These are phyloP conservation scores for Drosophila littoralis DNA, from an alignment of 1,140 invertebrate genomes.

Conservation along the genomic window DNA sequence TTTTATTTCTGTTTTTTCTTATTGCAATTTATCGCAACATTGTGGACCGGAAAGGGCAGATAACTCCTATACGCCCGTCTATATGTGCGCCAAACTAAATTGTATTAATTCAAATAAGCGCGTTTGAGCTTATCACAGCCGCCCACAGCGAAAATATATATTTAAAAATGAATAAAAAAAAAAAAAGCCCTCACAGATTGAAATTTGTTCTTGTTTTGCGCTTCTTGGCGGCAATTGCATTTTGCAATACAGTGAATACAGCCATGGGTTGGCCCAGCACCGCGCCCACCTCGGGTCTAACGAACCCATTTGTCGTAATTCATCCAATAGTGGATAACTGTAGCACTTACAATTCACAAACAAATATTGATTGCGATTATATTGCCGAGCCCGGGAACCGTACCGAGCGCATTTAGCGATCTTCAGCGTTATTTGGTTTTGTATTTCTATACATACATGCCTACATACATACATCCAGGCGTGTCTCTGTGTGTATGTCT, in stretches of 20 bases:
- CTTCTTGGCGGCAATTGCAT: not conserved
- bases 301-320: not conserved
- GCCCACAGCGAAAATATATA: constrained; percentile 28
- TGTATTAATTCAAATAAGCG: constrained; percentile 20
- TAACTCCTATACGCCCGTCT: not conserved
- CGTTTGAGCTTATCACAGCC: constrained; percentile 36
- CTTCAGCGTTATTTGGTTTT: not conserved
- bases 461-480: not conserved
- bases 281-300: not conserved
- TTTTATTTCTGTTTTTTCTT: not conserved
- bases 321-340: constrained; percentile 14
- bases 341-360: not conserved
- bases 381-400: not conserved
- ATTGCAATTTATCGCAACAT: not conserved
- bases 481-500: constrained; percentile 1
- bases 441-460: constrained; percentile 3
- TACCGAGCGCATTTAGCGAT: not conserved
- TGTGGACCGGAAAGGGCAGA: constrained; percentile 34
- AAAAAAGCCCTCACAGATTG: not conserved
- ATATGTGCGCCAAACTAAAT: constrained; percentile 6
- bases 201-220: not conserved
- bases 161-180: not conserved
- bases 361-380: constrained; percentile 24
- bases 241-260: constrained; percentile 17
- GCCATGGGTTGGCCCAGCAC: not conserved